Evolutionary conservation across 2,888 invertebrate species (phyloP).

Genomic region (Chalcosyrphus nemorum): DNA sequence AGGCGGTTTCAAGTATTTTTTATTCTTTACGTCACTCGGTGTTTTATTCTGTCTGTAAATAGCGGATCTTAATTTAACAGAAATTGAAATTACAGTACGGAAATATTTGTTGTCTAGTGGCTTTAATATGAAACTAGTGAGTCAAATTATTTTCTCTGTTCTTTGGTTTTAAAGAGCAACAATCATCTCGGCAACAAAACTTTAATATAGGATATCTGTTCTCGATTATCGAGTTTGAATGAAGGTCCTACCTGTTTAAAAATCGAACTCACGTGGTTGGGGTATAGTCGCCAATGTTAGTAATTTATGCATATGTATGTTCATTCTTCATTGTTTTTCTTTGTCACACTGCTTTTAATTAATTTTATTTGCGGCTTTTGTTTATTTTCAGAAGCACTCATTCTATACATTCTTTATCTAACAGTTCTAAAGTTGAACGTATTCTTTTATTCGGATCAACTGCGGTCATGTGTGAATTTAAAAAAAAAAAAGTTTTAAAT

Average conservation of each 20-base stretch:
- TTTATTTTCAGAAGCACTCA: constrained; percentile 63
- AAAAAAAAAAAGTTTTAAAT: constrained; percentile 32
- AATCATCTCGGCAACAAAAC: no score
- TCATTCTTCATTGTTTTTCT: neutral
- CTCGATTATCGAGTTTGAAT: no score
- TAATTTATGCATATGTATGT: neutral
- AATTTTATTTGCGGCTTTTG: constrained; percentile 51
- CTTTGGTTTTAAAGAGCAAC: no score
- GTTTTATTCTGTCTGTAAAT: neutral
- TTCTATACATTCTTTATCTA: neutral
- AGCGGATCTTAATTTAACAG: no score
- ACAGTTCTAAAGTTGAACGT: constrained; percentile 19
- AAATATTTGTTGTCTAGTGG: no score
- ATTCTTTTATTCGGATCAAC: constrained; percentile 2
- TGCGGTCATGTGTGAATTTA: constrained; percentile 5
- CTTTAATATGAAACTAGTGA: no score
- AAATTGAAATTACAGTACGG: no score
- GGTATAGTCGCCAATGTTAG: no score
- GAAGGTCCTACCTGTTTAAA: no score
- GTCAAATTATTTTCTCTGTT: no score
- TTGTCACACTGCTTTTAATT: constrained; percentile 20
- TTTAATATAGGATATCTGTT: no score
- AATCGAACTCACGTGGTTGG: neutral
- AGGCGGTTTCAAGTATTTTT: neutral
- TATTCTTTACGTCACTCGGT: neutral